A percentile compares a stretch with the other conserved stretches of the same genome.
These are phyloP conservation scores for Coenonympha glycerion DNA, from an alignment of 2,888 invertebrate genomes.

Conservation along the genomic window DNA sequence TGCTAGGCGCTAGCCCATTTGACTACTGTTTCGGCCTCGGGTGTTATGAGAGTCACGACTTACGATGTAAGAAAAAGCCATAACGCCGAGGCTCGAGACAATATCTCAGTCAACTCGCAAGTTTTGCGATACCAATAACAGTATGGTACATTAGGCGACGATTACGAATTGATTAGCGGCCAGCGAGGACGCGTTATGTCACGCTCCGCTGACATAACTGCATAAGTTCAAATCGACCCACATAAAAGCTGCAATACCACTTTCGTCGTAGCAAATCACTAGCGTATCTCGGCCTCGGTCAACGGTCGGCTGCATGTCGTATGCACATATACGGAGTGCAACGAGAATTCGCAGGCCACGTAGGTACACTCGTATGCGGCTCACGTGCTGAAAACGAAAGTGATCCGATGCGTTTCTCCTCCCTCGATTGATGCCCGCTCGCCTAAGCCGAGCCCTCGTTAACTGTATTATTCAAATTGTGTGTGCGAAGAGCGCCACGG, in stretches of 20 bases:
- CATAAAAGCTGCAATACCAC: conserved; percentile 75
- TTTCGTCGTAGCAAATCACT: conserved; percentile 75
- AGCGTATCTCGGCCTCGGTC: conserved; percentile 74
- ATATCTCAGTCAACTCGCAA: not conserved
- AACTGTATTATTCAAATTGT: conserved; percentile 69
- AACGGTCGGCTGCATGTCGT: conserved; percentile 71
- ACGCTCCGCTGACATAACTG: conserved; percentile 65
- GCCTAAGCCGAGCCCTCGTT: conserved; percentile 64
- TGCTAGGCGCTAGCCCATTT: too few relatives aligned
- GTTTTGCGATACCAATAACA: too few relatives aligned
- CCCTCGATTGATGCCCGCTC: conserved; percentile 63
- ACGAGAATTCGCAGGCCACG: conserved; percentile 67
- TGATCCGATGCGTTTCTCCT: conserved; percentile 69
- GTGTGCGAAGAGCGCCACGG: conserved; percentile 40
- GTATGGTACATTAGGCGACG: not conserved
- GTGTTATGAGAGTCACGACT: too few relatives aligned
- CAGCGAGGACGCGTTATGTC: conserved; percentile 32
- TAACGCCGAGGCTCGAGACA: not conserved
- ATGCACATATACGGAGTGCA: conserved; percentile 72
- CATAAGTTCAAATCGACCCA: conserved; percentile 62
- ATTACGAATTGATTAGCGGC: conserved; percentile 11
- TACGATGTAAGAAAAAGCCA: too few relatives aligned
- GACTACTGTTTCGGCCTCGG: too few relatives aligned
- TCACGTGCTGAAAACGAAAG: conserved; percentile 73
- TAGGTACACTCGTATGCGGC: conserved; percentile 64